A percentile compares a stretch with the other conserved stretches of the same genome.
Evolutionary conservation across 2,797 vertebrate genomes (phyloP).

Genomic region (Tragelaphus eurycerus): DNA sequence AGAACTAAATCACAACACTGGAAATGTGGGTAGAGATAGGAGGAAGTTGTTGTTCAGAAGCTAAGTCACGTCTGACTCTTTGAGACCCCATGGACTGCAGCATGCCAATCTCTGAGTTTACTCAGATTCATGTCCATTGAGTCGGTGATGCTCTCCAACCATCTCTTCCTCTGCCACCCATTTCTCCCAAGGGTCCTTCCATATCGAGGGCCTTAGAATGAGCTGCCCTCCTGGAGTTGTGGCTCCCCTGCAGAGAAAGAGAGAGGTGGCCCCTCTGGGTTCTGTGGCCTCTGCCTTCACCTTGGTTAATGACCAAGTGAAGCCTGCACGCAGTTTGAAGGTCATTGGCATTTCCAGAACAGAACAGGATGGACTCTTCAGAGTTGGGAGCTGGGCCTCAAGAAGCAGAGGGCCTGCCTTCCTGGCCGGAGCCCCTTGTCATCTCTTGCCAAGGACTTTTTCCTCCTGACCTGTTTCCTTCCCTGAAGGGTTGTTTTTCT

Average conservation of each 20-base stretch:
- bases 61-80: background rate
- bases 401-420: background rate
- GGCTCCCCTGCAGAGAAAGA: background rate
- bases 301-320: rapidly evolving
- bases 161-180: background rate
- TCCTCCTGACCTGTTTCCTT: background rate
- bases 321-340: rapidly evolving
- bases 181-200: background rate
- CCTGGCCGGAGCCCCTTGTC: background rate
- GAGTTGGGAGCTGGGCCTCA: background rate
- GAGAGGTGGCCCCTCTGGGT: background rate
- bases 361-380: background rate
- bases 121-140: background rate
- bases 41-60: background rate
- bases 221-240: background rate
- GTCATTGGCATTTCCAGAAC: background rate
- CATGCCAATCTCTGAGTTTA: background rate
- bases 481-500: background rate
- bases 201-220: background rate
- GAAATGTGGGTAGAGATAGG: background rate
- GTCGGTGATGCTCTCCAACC: background rate
- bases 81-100: background rate
- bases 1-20: background rate
- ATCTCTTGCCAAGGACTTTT: background rate
- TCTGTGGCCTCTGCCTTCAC: rapidly evolving